Evolutionary conservation across 1,140 invertebrate species (phyloP), one percentile per base, ranked within the genome.

Genomic region (Panulirus ornatus): DNA sequence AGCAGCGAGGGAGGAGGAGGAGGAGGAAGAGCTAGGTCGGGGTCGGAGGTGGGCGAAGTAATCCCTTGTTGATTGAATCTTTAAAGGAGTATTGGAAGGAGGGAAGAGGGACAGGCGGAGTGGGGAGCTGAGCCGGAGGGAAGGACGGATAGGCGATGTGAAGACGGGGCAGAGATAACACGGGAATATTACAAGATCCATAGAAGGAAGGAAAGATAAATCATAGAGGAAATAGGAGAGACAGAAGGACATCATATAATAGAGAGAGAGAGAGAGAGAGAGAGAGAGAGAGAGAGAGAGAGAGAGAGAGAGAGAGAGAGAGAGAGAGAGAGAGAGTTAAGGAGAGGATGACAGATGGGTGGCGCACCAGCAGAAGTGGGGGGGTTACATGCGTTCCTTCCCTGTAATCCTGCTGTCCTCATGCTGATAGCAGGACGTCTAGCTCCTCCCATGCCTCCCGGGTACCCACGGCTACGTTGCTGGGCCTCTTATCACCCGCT

Each of bases 251-350:
- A 78, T 30, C 36, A 38, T n/a, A n/a, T n/a, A n/a, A n/a, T n/a
- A n/a, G n/a, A n/a, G n/a, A n/a, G n/a, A n/a, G n/a, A n/a, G n/a
- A 78, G 75, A 78, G 75, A 78, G 36, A 42, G 36, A 42, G 36
- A 42, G 36, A 42, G 36, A 42, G 75, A 78, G 75, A 78, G 75
- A 78, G 75, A 78, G 75, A 78, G 75, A 78, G 75, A 78, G 75
- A 78, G 75, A 78, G 75, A 78, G 75, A 78, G 75, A 78, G 75
- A 78, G 75, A 78, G 75, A 78, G 36, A 42, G 42, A n/a, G n/a
- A n/a, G n/a, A n/a, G n/a, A n/a, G n/a, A n/a, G n/a, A n/a, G n/a
- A n/a, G n/a, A n/a, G n/a, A n/a, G n/a, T n/a, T n/a, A n/a, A n/a
- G n/a, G n/a, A n/a, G n/a, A n/a, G n/a, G n/a, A n/a, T n/a, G n/a